These are phyloP conservation scores for Spodoptera exigua DNA, from an alignment of 2,888 invertebrate species.

Conservation along the genomic window DNA sequence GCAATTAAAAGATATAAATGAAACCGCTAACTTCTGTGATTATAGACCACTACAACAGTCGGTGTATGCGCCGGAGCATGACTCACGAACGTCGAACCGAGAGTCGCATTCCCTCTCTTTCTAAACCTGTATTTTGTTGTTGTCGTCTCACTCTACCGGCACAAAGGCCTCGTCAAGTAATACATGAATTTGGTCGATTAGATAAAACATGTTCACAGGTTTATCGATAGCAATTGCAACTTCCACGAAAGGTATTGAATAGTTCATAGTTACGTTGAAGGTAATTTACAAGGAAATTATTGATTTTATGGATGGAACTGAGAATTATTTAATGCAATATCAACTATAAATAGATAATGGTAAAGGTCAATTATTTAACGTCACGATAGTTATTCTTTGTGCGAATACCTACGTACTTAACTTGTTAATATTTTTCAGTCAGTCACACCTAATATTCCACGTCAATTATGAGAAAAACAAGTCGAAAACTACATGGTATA, in stretches of 20 bases:
- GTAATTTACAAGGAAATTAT: conserved; percentile 23
- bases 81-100: conserved; percentile 79
- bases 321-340: conserved; percentile 7
- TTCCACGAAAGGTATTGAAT: conserved; percentile 32
- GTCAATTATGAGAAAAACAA: conserved; percentile 25
- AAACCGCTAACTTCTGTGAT: conserved; percentile 46
- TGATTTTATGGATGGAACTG: conserved; percentile 10
- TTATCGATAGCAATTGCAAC: conserved; percentile 48
- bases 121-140: conserved; percentile 70
- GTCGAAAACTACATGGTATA: conserved; percentile 43
- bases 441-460: conserved; percentile 8
- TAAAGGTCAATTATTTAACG: conserved; percentile 1
- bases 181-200: conserved; percentile 62
- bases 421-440: no score
- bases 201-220: conserved; percentile 51
- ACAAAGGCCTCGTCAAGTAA: conserved; percentile 58
- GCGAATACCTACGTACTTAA: no score
- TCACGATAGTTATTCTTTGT: not conserved
- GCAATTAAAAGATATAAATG: not conserved
- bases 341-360: conserved; percentile 7
- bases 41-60: conserved; percentile 56
- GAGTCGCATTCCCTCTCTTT: conserved; percentile 66
- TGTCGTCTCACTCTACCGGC: conserved; percentile 57
- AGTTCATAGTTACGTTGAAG: conserved; percentile 28
- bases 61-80: conserved; percentile 77